Evolutionary conservation across 2,113 vertebrate species (phyloP), one percentile per base, ranked within the genome.

Genomic region (Fregetta grallaria): DNA sequence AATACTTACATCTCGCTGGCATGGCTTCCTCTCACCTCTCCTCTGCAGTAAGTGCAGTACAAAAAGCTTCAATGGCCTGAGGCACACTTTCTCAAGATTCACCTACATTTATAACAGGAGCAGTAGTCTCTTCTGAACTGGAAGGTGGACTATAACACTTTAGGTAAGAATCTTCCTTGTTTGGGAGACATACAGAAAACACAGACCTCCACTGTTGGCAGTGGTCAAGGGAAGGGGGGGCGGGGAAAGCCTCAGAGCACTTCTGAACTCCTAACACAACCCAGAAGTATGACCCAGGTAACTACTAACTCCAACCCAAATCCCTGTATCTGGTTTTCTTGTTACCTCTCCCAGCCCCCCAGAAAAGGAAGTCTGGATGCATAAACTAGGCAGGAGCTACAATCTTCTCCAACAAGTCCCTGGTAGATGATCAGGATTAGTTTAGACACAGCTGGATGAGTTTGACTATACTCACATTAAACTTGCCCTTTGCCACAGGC

Each of bases 291-390:
- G 34, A 45, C 15, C 22, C 17, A 40, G 29, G 5, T 62, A 61
- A 27, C 26, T 75, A 53, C 6, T 30, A 32, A 26, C 15, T 87
- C 16, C 42, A 59, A 45, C 5, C 7, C 14, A 74, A 44, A 88
- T 20, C 75, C 14, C 14, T 61, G 6, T 34, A 11, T 55, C 23
- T 56, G 18, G 3, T 3, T 84, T 58, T 72, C 62, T 59, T 66
- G 9, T 76, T 58, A 56, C 11, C 3, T 45, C 6, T 14, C 3
- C 25, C 11, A 32, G 4, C 2, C 1, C 0, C 7, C 7, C 8
- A 3, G 7, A 58, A 34, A 40, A 81, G 15, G 16, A 40, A 52
- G 2, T 22, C 18, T 71, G 22, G 13, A 47, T 27, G 25, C 15
- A 70, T 19, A 38, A 83, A 61, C 8, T 25, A 62, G 17, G 5